Evolutionary conservation across 1,140 invertebrate species (phyloP).

Genomic region (Asbolus verrucosus): DNA sequence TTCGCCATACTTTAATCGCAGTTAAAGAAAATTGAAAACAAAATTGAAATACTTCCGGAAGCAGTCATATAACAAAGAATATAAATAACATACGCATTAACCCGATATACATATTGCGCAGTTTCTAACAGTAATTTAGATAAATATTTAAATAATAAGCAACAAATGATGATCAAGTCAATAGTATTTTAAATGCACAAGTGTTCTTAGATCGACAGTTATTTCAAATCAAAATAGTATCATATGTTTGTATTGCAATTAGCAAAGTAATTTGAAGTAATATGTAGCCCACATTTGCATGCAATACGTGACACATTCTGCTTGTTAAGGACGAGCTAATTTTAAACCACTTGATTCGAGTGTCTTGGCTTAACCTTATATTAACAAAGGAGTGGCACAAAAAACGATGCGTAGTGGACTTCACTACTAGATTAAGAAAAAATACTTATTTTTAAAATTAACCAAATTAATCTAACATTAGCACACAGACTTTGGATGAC

Average conservation of each 20-base stretch:
- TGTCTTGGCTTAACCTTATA: conserved; percentile 25
- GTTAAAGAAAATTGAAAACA: too few species aligned
- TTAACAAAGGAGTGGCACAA: conserved; percentile 31
- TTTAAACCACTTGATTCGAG: conserved; percentile 36
- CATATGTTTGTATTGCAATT: conserved; percentile 43
- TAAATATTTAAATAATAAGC: conserved; percentile 39
- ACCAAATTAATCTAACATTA: too few species aligned
- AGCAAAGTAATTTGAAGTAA: conserved; percentile 42
- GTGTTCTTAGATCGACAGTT: conserved; percentile 40
- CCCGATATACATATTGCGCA: too few species aligned
- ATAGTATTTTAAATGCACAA: conserved; percentile 9
- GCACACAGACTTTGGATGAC: too few species aligned
- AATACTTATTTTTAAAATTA: too few species aligned
- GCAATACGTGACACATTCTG: conserved; percentile 42
- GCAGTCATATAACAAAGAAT: too few species aligned
- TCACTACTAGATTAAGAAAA: neutral
- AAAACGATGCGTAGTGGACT: neutral
- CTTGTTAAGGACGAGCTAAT: conserved; percentile 40
- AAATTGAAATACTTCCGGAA: too few species aligned
- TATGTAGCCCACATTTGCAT: conserved; percentile 43
- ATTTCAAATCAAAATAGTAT: conserved; percentile 36
- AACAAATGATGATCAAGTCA: conserved; percentile 14
- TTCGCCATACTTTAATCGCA: too few species aligned
- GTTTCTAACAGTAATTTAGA: conserved; percentile 26
- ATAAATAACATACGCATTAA: too few species aligned